Evolutionary conservation across 2,888 invertebrate species (phyloP), one percentile per base, ranked within the genome.

Genomic region (Agonopterix heracliana): DNA sequence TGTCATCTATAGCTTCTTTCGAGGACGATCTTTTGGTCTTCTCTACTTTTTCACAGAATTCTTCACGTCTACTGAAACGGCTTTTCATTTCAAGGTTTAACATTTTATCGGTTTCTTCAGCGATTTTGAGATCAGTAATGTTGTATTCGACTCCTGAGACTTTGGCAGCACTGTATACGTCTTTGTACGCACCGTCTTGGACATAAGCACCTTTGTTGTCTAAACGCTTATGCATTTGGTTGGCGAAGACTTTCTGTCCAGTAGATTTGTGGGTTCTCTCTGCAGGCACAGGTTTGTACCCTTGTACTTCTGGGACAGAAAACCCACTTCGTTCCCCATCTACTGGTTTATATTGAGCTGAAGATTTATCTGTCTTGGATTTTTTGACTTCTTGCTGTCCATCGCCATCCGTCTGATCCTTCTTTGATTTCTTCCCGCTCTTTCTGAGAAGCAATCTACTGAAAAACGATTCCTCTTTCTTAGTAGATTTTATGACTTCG

Each of bases 401-500:
- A 36, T 84, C 89, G 11, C 82, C 83, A 41, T 86, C 86, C 0
- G 75, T 78, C 51, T 78, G 81, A 36, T 90, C 90, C 51, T 90
- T 88, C 60, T 93, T 91, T 53, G 92, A 92, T 71, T 93, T 93
- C 68, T 93, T 93, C 34, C 92, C 93, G 49, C 93, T 94, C 62
- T 92, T 92, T 59, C 94, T 89, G 41, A 93, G 86, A 42, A 94
- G 87, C 48, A 94, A 75, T 55, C 94, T 89, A 50, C 92, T 92
- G 68, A 94, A 91, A 71, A 92, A 91, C 54, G 90, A 87, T 68
- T 90, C 81, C 67, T 91, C 89, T 71, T 90, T 86, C 76, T 92
- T 90, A 48, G 78, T 72, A 62, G 81, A 63, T 71, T 86, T 60
- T 71, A 86, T 74, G 57, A 83, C 73, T 83, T 90, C 88, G 55